These are phyloP conservation scores for Chirona hameri DNA, from an alignment of 2,888 invertebrate species.

Conservation along the genomic window DNA sequence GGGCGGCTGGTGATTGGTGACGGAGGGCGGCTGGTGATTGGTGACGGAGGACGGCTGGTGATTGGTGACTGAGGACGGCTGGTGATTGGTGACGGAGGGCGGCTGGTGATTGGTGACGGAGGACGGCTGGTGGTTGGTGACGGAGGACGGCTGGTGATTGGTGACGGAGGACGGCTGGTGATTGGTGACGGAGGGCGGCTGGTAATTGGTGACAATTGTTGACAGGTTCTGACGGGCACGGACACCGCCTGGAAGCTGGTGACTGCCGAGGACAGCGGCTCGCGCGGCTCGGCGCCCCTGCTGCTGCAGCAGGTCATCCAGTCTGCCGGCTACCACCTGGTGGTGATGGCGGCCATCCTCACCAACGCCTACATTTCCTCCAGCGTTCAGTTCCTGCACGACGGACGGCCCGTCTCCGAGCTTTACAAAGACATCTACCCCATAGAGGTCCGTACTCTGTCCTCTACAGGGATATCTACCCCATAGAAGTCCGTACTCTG, in stretches of 20 bases:
- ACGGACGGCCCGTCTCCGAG: constrained; percentile 56
- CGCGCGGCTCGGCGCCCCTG: constrained; percentile 79
- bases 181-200: too few relatives aligned
- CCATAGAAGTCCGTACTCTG: too few relatives aligned
- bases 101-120: too few relatives aligned
- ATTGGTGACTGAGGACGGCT: too few relatives aligned
- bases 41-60: too few relatives aligned
- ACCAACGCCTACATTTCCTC: constrained; percentile 95
- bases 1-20: too few relatives aligned
- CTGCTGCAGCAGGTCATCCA: constrained; percentile 78
- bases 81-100: too few relatives aligned
- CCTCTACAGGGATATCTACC: too few relatives aligned
- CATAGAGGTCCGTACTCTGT: constrained; percentile 61
- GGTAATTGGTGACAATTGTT: too few relatives aligned
- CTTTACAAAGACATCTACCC: constrained; percentile 91
- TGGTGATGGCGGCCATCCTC: constrained; percentile 90
- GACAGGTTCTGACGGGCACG: constrained; percentile 71
- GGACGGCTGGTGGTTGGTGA: too few relatives aligned
- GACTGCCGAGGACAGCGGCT: constrained; percentile 93
- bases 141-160: too few relatives aligned
- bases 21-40: too few relatives aligned
- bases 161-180: background rate
- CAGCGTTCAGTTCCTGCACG: constrained; percentile 90
- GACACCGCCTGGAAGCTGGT: constrained; percentile 94
- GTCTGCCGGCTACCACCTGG: constrained; percentile 85